Conservation (phyloP, 2,113 vertebrate species). For the Trichomycterus rosablanca region DNA sequence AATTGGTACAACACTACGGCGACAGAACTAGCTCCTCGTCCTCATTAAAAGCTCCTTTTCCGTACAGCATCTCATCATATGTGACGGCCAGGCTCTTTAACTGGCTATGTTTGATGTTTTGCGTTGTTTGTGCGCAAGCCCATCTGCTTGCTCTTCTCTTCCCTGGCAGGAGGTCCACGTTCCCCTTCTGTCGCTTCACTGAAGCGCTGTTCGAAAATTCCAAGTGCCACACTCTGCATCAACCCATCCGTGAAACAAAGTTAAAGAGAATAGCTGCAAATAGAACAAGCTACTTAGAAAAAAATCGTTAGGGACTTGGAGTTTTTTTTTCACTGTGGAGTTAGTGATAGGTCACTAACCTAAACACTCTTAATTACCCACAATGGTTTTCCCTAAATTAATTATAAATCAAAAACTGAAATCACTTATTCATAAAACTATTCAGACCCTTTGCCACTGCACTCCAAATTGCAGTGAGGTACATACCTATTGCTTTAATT, state of each 20-base stretch:
- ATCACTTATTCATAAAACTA: no score
- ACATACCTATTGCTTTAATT: no score
- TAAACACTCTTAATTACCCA: no score
- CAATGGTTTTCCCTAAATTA: no score
- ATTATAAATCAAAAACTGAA: no score
- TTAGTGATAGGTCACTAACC: no score
- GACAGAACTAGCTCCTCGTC: conserved; percentile 25
- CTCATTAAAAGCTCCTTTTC: conserved; percentile 74
- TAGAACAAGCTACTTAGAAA: conserved; percentile 42
- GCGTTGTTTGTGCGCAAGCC: conserved; percentile 73
- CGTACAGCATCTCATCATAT: conserved; percentile 68
- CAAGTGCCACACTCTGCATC: conserved; percentile 55
- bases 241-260: conserved; percentile 53
- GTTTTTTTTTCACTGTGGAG: no score
- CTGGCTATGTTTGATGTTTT: conserved; percentile 76
- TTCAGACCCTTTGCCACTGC: no score
- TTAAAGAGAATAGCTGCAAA: conserved; percentile 45
- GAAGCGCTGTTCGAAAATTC: conserved; percentile 69
- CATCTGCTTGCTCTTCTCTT: conserved; percentile 74
- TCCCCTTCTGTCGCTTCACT: conserved; percentile 72
- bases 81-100: conserved; percentile 75
- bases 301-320: conserved; percentile 15
- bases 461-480: no score
- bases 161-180: conserved; percentile 72
- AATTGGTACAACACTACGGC: conserved; percentile 5